phyloP scores from a whole-genome alignment of 1,140 invertebrate genomes.

The Eueides isabella region DNA sequence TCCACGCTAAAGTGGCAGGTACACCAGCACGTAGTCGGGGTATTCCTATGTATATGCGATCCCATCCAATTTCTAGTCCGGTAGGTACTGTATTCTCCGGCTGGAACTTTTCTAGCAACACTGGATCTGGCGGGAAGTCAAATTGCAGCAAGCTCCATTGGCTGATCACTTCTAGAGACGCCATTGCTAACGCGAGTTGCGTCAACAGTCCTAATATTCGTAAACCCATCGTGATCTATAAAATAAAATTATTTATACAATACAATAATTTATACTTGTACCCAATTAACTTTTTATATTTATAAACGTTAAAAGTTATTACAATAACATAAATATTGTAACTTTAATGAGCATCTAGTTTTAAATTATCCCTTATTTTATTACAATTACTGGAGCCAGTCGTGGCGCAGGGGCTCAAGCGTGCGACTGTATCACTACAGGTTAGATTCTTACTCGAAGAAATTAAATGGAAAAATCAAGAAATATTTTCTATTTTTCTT shows the following conservation, averaged over 20 bases:
- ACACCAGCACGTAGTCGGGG: constrained; percentile 88
- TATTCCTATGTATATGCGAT: constrained; percentile 88
- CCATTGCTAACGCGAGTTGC: constrained; percentile 55
- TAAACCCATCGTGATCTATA: constrained; percentile 49
- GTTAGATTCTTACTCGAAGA: too few relatives aligned
- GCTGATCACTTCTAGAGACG: constrained; percentile 85
- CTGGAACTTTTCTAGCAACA: constrained; percentile 83
- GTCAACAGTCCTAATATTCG: constrained; percentile 52
- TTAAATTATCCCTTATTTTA: too few relatives aligned
- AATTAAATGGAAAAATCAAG: too few relatives aligned
- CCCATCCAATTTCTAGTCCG: constrained; percentile 87
- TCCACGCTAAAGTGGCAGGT: constrained; percentile 87
- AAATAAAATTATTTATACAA: constrained; percentile 16
- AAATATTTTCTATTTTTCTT: too few relatives aligned
- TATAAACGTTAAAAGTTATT: too few relatives aligned
- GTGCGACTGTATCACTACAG: too few relatives aligned
- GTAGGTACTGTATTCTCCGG: constrained; percentile 89
- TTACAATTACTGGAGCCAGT: too few relatives aligned
- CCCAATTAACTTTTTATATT: too few relatives aligned
- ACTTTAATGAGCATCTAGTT: too few relatives aligned
- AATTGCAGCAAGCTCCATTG: constrained; percentile 89
- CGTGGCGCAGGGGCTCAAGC: too few relatives aligned
- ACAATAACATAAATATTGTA: too few relatives aligned
- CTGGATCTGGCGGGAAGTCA: constrained; percentile 85
- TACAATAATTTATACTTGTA: too few relatives aligned